These are phyloP conservation scores for Papilio machaon DNA, from an alignment of 1,140 invertebrate species.

Conservation along the genomic window DNA sequence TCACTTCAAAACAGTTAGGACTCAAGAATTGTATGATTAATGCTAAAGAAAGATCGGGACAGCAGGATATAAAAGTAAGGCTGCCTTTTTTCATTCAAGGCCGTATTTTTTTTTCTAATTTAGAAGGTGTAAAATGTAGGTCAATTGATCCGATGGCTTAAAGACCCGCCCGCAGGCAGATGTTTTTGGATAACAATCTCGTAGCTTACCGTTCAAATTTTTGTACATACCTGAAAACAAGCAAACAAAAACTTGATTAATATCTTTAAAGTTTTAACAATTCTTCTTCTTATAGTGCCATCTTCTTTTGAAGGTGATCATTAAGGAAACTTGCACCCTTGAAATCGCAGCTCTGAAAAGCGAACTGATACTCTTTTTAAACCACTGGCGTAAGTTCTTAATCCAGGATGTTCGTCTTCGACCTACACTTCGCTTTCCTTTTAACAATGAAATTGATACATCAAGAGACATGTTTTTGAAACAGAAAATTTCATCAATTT, in stretches of 20 bases:
- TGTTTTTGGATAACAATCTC: constrained; percentile 27
- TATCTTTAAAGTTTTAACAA: background rate
- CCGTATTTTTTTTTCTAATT: constrained; percentile 22
- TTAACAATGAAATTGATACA: too few relatives aligned
- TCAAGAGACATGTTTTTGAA: too few relatives aligned
- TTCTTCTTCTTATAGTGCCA: too few relatives aligned
- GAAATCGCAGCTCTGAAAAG: too few relatives aligned
- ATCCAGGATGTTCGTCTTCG: too few relatives aligned
- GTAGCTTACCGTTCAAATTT: constrained; percentile 19
- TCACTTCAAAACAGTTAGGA: background rate
- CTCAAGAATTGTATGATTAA: constrained; percentile 20
- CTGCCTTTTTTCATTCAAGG: constrained; percentile 34
- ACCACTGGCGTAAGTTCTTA: too few relatives aligned
- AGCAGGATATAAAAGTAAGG: constrained; percentile 22
- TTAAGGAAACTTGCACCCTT: too few relatives aligned
- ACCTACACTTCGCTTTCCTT: too few relatives aligned
- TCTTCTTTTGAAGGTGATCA: too few relatives aligned
- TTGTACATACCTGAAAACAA: constrained; percentile 31
- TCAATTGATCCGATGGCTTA: constrained; percentile 36
- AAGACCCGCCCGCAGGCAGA: constrained; percentile 34
- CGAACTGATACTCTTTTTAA: too few relatives aligned
- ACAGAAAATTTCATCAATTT: too few relatives aligned
- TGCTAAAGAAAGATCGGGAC: constrained; percentile 30
- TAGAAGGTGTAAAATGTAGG: constrained; percentile 38
- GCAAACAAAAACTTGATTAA: constrained; percentile 10